Percentiles rank a stretch among this genome's conserved stretches.
Conservation (phyloP, 1,140 invertebrate genomes). For the Mamestra configurata region DNA sequence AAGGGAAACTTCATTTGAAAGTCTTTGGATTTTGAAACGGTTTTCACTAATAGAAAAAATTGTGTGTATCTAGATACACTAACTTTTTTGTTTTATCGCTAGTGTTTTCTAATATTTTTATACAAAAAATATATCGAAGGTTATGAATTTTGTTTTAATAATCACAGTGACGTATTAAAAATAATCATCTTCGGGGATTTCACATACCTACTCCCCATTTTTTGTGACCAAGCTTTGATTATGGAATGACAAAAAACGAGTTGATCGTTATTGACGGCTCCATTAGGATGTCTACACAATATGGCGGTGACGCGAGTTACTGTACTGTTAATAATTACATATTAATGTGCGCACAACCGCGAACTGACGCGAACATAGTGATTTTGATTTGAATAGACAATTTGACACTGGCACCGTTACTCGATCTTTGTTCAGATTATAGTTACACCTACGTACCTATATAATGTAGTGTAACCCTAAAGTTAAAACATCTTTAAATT, state of each 20-base stretch:
- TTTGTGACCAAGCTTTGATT: slow-evolving; percentile 6
- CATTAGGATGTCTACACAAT: slow-evolving; percentile 54
- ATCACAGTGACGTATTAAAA: slow-evolving; percentile 9
- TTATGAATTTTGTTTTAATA: neutral
- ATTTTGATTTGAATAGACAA: slow-evolving; percentile 71
- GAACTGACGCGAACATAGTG: slow-evolving; percentile 58
- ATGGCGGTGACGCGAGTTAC: slow-evolving; percentile 56
- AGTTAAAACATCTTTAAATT: too few species aligned
- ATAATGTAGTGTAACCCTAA: neutral
- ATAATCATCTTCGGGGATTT: neutral
- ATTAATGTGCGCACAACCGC: slow-evolving; percentile 64
- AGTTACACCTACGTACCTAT: neutral
- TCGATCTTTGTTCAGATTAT: slow-evolving; percentile 61
- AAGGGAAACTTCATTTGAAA: too few species aligned
- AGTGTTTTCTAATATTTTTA: neutral
- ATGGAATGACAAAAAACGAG: slow-evolving; percentile 23
- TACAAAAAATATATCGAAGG: neutral
- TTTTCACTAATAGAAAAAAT: too few species aligned
- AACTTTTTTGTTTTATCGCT: too few species aligned
- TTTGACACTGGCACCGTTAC: slow-evolving; percentile 72
- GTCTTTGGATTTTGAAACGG: too few species aligned
- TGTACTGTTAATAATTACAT: slow-evolving; percentile 70
- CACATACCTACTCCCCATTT: neutral
- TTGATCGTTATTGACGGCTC: slow-evolving; percentile 49
- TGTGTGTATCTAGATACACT: too few species aligned